phyloP scores from a whole-genome alignment of 2,888 invertebrate species.

The Tetheella fluctuosa region DNA sequence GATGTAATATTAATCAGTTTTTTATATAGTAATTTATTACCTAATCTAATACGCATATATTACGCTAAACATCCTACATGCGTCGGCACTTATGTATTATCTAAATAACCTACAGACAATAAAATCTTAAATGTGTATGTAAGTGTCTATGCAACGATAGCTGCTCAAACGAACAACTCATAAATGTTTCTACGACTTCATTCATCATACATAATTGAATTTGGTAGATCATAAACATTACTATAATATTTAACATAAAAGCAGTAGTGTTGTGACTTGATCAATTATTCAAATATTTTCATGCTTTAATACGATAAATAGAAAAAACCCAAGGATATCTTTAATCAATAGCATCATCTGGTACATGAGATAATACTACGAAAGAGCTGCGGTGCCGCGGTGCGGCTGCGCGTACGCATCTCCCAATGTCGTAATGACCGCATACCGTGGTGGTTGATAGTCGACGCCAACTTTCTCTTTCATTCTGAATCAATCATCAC shows the following conservation, averaged over 20 bases:
- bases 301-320: background rate
- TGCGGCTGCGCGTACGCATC: constrained; percentile 51
- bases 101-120: background rate
- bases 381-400: constrained; percentile 11
- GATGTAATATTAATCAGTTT: background rate
- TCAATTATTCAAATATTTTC: background rate
- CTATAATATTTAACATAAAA: background rate
- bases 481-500: constrained; percentile 30
- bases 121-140: background rate
- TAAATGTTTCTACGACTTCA: background rate
- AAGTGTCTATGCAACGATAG: background rate
- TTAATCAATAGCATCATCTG: background rate
- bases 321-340: background rate
- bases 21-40: background rate
- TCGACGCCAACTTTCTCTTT: constrained; percentile 60
- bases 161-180: background rate
- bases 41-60: too few relatives aligned
- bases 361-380: constrained; percentile 11
- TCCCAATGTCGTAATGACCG: constrained; percentile 34
- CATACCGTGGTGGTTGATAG: constrained; percentile 39
- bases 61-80: background rate
- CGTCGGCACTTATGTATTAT: background rate
- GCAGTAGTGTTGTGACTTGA: too few relatives aligned
- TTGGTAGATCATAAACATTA: constrained; percentile 1
- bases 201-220: background rate